These are phyloP conservation scores for Eubucco bourcierii DNA, from an alignment of 2,113 vertebrate species.

Conservation along the genomic window DNA sequence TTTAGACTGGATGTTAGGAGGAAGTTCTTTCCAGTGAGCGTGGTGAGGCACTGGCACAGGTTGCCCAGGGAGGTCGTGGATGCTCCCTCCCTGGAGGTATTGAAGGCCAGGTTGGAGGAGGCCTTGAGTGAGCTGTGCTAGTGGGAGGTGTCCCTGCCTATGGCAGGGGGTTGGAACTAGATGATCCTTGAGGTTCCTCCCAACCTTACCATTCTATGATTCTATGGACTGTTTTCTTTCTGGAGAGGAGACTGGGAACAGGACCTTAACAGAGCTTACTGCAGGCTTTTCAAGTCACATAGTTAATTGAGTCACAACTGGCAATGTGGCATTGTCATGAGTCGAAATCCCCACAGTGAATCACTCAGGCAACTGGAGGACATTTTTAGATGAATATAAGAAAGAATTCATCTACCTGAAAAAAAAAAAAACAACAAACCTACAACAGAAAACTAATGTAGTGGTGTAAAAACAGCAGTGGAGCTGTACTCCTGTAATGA, in stretches of 20 bases:
- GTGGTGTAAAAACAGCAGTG: neutral
- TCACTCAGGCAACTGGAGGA: neutral
- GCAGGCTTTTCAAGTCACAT: neutral
- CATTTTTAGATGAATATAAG: neutral
- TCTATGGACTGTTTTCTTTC: neutral
- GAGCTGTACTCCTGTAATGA: neutral
- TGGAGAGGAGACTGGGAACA: neutral
- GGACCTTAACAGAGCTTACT: neutral
- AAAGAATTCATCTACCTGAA: neutral
- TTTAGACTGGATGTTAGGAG: too few relatives aligned
- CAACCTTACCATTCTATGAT: too few relatives aligned
- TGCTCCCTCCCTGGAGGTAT: too few relatives aligned
- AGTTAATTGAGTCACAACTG: neutral
- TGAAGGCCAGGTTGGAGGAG: too few relatives aligned
- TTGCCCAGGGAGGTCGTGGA: too few relatives aligned
- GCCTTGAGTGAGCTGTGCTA: too few relatives aligned
- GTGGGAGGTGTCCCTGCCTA: too few relatives aligned
- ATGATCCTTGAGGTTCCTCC: too few relatives aligned
- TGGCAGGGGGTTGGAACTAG: too few relatives aligned
- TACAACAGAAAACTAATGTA: neutral
- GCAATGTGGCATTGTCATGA: neutral
- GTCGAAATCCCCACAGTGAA: neutral
- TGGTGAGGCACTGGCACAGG: too few relatives aligned
- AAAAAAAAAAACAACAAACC: too few relatives aligned
- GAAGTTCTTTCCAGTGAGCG: too few relatives aligned